These are phyloP conservation scores for Chromoteleia sp. DNA, from an alignment of 2,888 invertebrate genomes.

Conservation along the genomic window DNA sequence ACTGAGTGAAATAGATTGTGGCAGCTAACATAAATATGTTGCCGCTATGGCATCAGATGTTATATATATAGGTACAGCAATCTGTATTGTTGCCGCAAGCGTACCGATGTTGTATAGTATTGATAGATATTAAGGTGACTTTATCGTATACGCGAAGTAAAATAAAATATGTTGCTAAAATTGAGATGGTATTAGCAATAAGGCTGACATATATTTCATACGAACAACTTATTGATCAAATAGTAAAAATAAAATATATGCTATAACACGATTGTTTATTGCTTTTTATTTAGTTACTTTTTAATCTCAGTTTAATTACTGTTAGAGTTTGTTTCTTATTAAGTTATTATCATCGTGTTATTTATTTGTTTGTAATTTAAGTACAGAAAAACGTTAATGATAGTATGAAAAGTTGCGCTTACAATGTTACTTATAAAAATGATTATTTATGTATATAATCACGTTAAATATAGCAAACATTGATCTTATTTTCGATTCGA, in stretches of 20 bases:
- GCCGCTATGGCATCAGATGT: constrained; percentile 44
- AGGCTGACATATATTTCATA: constrained; percentile 24
- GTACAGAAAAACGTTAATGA: too few species aligned
- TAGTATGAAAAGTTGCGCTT: too few species aligned
- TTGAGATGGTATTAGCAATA: constrained; percentile 23
- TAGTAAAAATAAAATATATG: neutral
- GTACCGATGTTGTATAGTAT: constrained; percentile 37
- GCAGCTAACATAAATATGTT: constrained; percentile 48
- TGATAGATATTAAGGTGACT: constrained; percentile 55
- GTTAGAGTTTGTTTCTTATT: too few species aligned
- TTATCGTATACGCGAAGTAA: constrained; percentile 32
- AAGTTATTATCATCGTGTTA: neutral
- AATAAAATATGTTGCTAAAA: constrained; percentile 43
- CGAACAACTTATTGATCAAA: constrained; percentile 12
- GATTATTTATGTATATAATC: constrained; percentile 7
- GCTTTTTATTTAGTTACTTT: neutral
- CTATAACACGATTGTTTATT: neutral
- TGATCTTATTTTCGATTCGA: constrained; percentile 25
- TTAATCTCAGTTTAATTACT: neutral
- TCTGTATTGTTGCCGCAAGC: constrained; percentile 62
- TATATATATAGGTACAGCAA: constrained; percentile 50
- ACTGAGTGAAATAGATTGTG: constrained; percentile 57
- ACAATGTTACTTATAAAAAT: neutral
- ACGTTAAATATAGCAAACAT: constrained; percentile 14
- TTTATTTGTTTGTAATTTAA: too few species aligned